These are phyloP conservation scores for Scaptomyza tumidula DNA, from an alignment of 2,888 invertebrate species.

Conservation along the genomic window DNA sequence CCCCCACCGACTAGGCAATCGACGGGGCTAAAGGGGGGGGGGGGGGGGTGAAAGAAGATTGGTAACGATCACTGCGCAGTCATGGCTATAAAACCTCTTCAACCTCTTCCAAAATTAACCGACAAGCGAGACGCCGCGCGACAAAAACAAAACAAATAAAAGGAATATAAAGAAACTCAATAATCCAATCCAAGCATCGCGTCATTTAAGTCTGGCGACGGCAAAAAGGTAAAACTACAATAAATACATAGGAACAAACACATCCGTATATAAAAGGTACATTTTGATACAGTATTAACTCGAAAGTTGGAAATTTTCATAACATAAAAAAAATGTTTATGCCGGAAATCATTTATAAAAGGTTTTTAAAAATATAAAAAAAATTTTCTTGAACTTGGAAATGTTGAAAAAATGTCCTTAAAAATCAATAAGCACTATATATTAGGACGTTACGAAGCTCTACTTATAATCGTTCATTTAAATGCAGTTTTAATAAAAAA, in stretches of 20 bases:
- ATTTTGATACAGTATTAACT: slow-evolving; percentile 1
- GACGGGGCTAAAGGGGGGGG: no score
- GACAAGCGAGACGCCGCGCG: slow-evolving; percentile 52
- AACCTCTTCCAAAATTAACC: slow-evolving; percentile 66
- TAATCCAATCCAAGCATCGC: slow-evolving; percentile 49
- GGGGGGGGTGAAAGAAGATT: background rate
- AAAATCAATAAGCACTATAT: no score
- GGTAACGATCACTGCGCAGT: slow-evolving; percentile 33
- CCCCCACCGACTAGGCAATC: background rate
- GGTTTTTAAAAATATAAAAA: no score
- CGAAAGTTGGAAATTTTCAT: background rate
- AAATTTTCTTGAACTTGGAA: no score
- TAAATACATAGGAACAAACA: background rate
- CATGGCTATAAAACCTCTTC: slow-evolving; percentile 71
- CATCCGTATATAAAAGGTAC: background rate
- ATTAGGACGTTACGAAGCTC: no score
- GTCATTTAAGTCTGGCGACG: slow-evolving; percentile 36
- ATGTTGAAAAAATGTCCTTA: no score
- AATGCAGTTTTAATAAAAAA: no score
- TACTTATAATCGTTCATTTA: no score
- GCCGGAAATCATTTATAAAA: no score
- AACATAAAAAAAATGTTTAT: no score
- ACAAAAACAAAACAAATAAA: slow-evolving; percentile 44
- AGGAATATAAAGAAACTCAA: slow-evolving; percentile 24
- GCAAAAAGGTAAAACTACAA: slow-evolving; percentile 14